Evolutionary conservation across 2,888 invertebrate genomes (phyloP).

Genomic region (Drosophila percnosoma): DNA sequence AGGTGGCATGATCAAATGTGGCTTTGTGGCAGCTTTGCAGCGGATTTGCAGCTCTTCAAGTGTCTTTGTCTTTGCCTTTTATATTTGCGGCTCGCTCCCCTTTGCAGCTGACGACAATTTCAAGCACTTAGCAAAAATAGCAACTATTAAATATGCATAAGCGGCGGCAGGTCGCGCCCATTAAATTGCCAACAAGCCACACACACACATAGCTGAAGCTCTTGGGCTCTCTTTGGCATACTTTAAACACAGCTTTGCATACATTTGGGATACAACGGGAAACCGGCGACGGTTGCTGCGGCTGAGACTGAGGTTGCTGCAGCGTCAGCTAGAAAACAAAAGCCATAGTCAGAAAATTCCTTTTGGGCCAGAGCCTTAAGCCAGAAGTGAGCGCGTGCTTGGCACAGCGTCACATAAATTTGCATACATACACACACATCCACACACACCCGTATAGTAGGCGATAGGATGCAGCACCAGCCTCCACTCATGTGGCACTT

Average conservation of each 20-base stretch:
- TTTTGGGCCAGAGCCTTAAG: constrained; percentile 74
- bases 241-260: constrained; percentile 82
- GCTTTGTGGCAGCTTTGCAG: constrained; percentile 35
- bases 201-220: constrained; percentile 10
- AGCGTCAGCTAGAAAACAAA: constrained; percentile 79
- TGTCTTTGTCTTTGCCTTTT: constrained; percentile 32
- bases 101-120: constrained; percentile 61
- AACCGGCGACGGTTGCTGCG: constrained; percentile 39
- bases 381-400: constrained; percentile 73
- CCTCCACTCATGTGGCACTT: constrained; percentile 10
- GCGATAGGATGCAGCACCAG: constrained; percentile 35
- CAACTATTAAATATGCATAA: constrained; percentile 81
- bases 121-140: constrained; percentile 80
- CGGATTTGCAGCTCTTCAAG: constrained; percentile 52
- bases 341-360: constrained; percentile 75
- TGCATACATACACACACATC: constrained; percentile 56
- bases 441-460: constrained; percentile 27
- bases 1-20: constrained; percentile 39
- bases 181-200: constrained; percentile 73
- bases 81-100: constrained; percentile 17
- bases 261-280: constrained; percentile 68
- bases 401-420: constrained; percentile 73
- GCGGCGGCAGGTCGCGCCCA: constrained; percentile 70
- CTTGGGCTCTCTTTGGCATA: constrained; percentile 49
- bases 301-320: constrained; percentile 42